Evolutionary conservation across 2,113 vertebrate species (phyloP).

Genomic region (Oreochromis tanganicae): DNA sequence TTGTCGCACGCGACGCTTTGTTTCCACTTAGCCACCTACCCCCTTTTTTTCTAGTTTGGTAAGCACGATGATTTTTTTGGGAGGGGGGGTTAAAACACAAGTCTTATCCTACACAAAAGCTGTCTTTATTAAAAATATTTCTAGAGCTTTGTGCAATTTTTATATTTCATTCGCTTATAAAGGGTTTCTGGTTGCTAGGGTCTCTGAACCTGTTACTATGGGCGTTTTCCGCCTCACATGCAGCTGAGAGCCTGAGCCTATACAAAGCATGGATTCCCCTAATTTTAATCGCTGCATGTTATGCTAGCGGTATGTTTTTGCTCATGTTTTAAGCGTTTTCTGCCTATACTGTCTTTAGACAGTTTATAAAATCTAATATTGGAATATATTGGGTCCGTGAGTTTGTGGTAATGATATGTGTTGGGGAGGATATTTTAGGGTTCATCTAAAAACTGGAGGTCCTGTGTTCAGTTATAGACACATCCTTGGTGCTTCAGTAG

Average conservation of each 20-base stretch:
- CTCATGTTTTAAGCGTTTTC: neutral
- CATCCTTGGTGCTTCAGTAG: neutral
- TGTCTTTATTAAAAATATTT: neutral
- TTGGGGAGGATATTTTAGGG: neutral
- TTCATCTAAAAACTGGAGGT: neutral
- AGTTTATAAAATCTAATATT: neutral
- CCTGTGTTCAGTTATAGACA: rapidly evolving
- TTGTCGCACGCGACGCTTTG: neutral
- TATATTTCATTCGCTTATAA: neutral
- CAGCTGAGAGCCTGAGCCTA: neutral
- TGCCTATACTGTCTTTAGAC: neutral
- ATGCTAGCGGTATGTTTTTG: neutral
- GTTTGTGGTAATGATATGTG: neutral
- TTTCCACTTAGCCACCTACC: neutral
- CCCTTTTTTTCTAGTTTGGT: neutral
- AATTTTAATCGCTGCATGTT: neutral
- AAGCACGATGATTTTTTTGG: neutral
- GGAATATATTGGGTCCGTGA: neutral
- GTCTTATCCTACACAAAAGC: neutral
- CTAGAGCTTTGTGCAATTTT: neutral
- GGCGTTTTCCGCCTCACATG: constrained; percentile 14
- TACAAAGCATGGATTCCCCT: neutral
- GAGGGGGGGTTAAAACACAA: neutral
- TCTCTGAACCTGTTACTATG: constrained; percentile 40
- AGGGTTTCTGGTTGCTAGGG: constrained; percentile 64